Evolutionary conservation across 2,113 vertebrate genomes (phyloP).

Genomic region (Paramormyrops kingsleyae): DNA sequence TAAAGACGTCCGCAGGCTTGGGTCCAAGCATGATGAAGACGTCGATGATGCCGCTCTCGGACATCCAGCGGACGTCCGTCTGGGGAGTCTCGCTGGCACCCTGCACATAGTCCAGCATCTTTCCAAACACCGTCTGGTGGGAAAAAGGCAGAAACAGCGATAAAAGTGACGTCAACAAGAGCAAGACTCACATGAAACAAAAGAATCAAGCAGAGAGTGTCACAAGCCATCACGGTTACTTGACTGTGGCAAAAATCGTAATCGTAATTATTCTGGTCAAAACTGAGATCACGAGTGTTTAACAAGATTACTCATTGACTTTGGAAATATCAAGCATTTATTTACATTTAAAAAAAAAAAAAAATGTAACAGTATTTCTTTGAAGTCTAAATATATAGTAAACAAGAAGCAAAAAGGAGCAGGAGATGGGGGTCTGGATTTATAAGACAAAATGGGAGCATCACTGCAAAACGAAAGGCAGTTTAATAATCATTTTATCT

Average conservation of each 20-base stretch:
- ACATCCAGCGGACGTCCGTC: constrained; percentile 88
- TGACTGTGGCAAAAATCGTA: not conserved
- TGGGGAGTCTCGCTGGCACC: constrained; percentile 80
- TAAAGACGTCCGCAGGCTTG: constrained; percentile 60
- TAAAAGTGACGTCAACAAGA: not conserved
- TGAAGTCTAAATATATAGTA: not conserved
- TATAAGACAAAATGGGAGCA: not conserved
- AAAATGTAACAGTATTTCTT: not conserved
- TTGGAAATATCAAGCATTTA: not conserved
- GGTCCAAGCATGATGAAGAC: constrained; percentile 84
- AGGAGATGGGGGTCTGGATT: not conserved
- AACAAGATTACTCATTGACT: not conserved
- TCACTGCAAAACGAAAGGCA: not conserved
- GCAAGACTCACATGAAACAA: not conserved
- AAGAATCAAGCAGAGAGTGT: not conserved
- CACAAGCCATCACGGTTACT: not conserved
- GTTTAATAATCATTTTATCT: not conserved
- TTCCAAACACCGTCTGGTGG: constrained; percentile 79
- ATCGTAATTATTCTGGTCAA: not conserved
- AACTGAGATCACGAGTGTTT: not conserved
- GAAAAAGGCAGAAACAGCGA: not conserved
- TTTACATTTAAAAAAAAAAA: not conserved
- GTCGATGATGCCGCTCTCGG: constrained; percentile 84
- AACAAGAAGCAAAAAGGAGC: not conserved
- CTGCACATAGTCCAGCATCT: constrained; percentile 84